phyloP scores from a whole-genome alignment of 92 coral and sea anemone genomes.

The Pocillopora meandrina region DNA sequence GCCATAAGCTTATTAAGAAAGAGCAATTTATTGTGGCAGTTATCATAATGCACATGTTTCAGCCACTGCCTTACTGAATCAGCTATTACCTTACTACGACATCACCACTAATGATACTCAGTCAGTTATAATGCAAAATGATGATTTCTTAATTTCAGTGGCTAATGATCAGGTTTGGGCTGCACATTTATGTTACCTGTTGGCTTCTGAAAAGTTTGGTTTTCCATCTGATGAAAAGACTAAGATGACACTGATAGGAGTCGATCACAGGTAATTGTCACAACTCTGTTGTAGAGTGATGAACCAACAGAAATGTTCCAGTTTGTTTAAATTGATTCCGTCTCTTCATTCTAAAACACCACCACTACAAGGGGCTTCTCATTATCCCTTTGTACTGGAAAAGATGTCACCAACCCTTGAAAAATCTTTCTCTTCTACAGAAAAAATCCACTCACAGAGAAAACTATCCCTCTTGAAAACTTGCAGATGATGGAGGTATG shows the following conservation, averaged over 20 bases:
- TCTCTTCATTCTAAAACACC: no score
- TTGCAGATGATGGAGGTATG: slow-evolving; percentile 61
- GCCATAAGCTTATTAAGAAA: no score
- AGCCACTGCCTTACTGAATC: no score
- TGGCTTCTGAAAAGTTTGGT: slow-evolving; percentile 80
- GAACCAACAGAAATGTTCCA: not conserved
- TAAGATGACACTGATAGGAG: slow-evolving; percentile 78
- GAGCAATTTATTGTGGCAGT: no score
- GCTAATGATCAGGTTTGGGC: slow-evolving; percentile 64
- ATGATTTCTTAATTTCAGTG: slow-evolving; percentile 23
- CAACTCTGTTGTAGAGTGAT: not conserved
- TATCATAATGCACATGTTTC: no score
- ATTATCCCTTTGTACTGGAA: not conserved
- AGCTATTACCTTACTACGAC: no score
- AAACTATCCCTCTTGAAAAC: slow-evolving; percentile 30
- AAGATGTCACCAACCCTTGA: not conserved
- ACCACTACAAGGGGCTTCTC: no score
- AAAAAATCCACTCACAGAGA: slow-evolving; percentile 9
- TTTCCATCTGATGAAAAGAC: slow-evolving; percentile 49
- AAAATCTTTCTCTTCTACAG: not conserved
- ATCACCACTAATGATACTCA: not conserved
- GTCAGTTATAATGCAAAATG: not conserved
- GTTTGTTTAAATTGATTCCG: no score
- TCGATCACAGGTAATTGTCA: slow-evolving; percentile 64
- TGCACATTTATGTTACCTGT: slow-evolving; percentile 85